Evolutionary conservation across 2,888 invertebrate genomes (phyloP), one percentile per base, ranked within the genome.

Genomic region (Dione juno): DNA sequence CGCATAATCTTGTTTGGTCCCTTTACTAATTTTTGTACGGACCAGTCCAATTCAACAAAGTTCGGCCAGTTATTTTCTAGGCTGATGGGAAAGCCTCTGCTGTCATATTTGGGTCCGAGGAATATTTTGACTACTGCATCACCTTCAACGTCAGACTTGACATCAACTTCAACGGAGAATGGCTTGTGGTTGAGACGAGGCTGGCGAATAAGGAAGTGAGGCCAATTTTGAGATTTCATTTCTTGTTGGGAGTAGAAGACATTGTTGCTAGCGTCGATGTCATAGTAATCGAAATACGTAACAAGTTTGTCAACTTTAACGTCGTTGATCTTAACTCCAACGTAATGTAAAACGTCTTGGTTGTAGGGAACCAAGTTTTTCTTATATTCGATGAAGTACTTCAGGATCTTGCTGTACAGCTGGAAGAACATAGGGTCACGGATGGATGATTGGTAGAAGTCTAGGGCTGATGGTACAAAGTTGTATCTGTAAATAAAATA

Each of bases 361-460:
- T 90, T 93, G 89, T 96, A 96, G 0, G 94, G 93, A 9, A 90
- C 84, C 65, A 95, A 82, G 78, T 92, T 91, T 75, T 92, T 82
- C 82, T 95, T 95, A 93, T 94, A 96, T 73, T 94, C 94, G 79
- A 93, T 87, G 85, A 95, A 94, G 79, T 93, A 94, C 66, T 91
- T 84, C 67, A 94, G 76, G 79, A 96, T 92, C 77, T 94, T 94
- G 85, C 95, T 94, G 88, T 95, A 95, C 68, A 96, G 85, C 74
- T 95, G 94, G 86, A 95, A 96, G 94, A 96, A 96, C 45, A 94
- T 94, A 19, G 96, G 96, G 84, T 96, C 96, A 75, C 96, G 95
- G 77, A 95, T 83, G 74, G 95, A 94, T 9, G 96, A 95, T 79
- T 94, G 94, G 81, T 94, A 94, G 81, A 94, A 94, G 81, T 95